A percentile compares a stretch with the other conserved stretches of the same genome.
These are phyloP conservation scores for Trypoxylus dichotomus DNA, from an alignment of 1,140 invertebrate species.

Conservation along the genomic window DNA sequence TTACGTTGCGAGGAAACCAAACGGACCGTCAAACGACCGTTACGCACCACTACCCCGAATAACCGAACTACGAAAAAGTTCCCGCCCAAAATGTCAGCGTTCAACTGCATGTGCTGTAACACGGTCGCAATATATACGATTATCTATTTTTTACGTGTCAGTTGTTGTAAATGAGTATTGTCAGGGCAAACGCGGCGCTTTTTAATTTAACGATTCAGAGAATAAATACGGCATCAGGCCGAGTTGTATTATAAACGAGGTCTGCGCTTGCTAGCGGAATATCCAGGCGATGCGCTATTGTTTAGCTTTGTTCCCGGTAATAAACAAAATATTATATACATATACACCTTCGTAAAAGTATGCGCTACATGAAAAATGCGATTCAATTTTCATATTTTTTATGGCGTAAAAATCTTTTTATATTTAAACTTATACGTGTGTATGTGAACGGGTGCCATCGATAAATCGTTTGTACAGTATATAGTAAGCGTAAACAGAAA, in stretches of 20 bases:
- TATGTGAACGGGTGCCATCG: too few relatives aligned
- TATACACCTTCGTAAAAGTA: not conserved
- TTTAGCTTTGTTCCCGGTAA: not conserved
- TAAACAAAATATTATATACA: not conserved
- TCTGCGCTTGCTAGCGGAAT: not conserved
- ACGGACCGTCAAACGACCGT: constrained; percentile 8
- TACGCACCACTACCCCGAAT: not conserved
- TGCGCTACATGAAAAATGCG: not conserved
- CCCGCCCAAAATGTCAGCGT: not conserved
- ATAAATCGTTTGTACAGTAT: too few relatives aligned
- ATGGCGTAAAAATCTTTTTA: too few relatives aligned
- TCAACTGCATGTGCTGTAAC: not conserved
- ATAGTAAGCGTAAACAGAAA: too few relatives aligned
- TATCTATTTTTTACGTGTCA: constrained; percentile 25
- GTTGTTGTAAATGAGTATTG: constrained; percentile 22
- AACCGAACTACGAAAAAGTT: not conserved
- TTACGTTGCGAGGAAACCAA: not conserved
- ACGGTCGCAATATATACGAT: not conserved
- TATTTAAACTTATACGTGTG: too few relatives aligned
- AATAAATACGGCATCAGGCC: not conserved
- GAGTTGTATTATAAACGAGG: not conserved
- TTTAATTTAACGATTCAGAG: constrained; percentile 24
- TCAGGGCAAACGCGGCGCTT: not conserved
- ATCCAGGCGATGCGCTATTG: not conserved
- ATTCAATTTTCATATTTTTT: not conserved